Evolutionary conservation across 2,888 invertebrate genomes (phyloP).

Genomic region (Hypena proboscidalis): DNA sequence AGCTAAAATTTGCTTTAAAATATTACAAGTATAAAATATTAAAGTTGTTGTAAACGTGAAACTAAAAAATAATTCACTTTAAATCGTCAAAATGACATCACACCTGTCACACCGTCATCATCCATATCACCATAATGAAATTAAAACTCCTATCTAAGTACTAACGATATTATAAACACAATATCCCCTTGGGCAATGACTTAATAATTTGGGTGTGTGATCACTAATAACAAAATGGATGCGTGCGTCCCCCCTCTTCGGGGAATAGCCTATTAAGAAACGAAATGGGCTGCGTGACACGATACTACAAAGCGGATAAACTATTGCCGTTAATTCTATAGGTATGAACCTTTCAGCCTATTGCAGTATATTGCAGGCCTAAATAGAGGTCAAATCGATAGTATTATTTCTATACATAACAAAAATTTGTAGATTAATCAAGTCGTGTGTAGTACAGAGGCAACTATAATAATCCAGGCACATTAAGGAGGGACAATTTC

Average conservation of each 20-base stretch:
- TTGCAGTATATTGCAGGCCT: neutral
- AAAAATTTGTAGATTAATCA: no score
- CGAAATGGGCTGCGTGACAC: slow-evolving; percentile 43
- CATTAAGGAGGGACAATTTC: no score
- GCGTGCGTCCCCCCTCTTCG: slow-evolving; percentile 42
- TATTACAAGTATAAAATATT: no score
- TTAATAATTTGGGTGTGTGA: slow-evolving; percentile 55
- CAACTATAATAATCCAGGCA: no score
- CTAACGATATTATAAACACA: slow-evolving; percentile 39
- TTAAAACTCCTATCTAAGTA: slow-evolving; percentile 11
- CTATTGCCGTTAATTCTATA: slow-evolving; percentile 12
- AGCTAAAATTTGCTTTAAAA: no score
- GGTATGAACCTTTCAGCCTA: slow-evolving; percentile 4
- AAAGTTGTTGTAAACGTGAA: no score
- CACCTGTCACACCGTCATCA: no score
- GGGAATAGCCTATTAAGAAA: slow-evolving; percentile 46
- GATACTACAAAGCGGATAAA: slow-evolving; percentile 36
- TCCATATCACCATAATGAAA: neutral
- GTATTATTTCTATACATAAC: no score
- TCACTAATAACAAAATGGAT: slow-evolving; percentile 55
- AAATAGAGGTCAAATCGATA: no score
- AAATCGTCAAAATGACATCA: no score
- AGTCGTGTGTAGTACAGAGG: no score
- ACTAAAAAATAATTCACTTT: no score
- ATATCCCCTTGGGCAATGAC: slow-evolving; percentile 40